Conservation (phyloP, 2,113 vertebrate genomes). For the Ardeotis arabs region DNA sequence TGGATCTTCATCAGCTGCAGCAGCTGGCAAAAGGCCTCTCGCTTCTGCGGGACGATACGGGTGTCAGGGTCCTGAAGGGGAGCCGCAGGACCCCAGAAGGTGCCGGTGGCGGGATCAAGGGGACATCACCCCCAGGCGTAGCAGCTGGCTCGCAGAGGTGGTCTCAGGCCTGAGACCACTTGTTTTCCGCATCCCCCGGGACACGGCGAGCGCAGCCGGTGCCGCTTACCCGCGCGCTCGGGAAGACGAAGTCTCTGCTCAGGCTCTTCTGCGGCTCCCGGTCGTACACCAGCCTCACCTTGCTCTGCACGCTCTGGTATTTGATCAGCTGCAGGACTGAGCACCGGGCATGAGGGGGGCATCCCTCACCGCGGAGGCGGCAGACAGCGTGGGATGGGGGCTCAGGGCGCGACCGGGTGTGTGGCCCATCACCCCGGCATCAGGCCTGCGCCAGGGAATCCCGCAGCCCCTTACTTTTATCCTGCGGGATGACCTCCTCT, state of each 20-base stretch:
- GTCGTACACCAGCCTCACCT: slow-evolving; percentile 80
- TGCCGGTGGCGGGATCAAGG: neutral
- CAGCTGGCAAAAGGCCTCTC: slow-evolving; percentile 86
- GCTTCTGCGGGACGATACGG: slow-evolving; percentile 59
- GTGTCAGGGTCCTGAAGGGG: neutral
- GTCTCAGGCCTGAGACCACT: neutral
- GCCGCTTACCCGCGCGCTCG: slow-evolving; percentile 73
- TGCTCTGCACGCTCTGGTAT: slow-evolving; percentile 80
- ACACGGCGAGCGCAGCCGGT: accelerated
- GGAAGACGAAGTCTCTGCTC: slow-evolving; percentile 82
- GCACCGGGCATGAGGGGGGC: accelerated
- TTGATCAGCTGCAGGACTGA: slow-evolving; percentile 88
- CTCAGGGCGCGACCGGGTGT: accelerated
- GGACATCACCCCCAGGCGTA: accelerated
- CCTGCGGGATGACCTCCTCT: slow-evolving; percentile 79
- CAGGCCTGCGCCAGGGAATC: neutral
- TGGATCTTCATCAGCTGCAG: slow-evolving; percentile 85
- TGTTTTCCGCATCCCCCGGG: neutral
- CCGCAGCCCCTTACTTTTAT: slow-evolving; percentile 75
- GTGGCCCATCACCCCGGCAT: neutral
- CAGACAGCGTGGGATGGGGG: accelerated
- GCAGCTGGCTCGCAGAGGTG: neutral
- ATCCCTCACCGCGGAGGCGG: accelerated
- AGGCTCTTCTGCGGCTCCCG: slow-evolving; percentile 73
- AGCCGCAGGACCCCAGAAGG: neutral